Evolutionary conservation across 2,113 vertebrate species (phyloP), one percentile per base, ranked within the genome.

Genomic region (Murina feae): DNA sequence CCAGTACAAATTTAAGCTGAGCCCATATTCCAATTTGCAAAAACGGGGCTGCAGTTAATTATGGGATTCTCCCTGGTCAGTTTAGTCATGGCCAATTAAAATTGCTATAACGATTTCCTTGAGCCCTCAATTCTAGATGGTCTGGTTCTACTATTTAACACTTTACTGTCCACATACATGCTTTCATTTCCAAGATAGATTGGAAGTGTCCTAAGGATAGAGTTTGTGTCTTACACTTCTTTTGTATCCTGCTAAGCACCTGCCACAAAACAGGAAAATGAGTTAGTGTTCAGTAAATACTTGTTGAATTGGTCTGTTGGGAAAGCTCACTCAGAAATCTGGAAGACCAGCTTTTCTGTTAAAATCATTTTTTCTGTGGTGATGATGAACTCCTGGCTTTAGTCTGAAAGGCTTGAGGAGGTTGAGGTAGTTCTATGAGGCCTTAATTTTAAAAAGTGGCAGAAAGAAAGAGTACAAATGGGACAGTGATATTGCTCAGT

Each of bases 71-170:
- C 68, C 47, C 58, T 78, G 42, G 80, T 84, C 92, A 84, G 81
- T 87, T 93, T 66, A 93, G 94, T 91, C 89, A 82, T 39, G 82
- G 42, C 66, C 76, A 87, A 78, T 86, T 95, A 81, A 90, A 89
- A 79, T 81, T 44, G 65, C 75, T 89, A 12, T 58, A 86, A 47
- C 21, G n/a, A 72, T 89, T 93, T 90, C 63, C 72, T 68, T 42
- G 51, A 35, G n/a, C 78, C 18, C 53, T 84, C 44, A 72, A 86
- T 92, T 93, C 88, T 94, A 93, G 32, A 68, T 82, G 75, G 53
- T 25, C 74, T 93, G 51, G 23, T 55, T 76, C 32, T 51, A 23
- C 66, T 35, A 6, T 89, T 93, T 90, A 90, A 90, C 53, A 51
- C 47, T 89, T 83, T 60, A 80, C 51, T 71, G 7, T 65, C 71